Percentiles rank a stretch among this genome's conserved stretches.
Conservation (phyloP, 2,888 invertebrate species). For the Cyclophora albipunctata region DNA sequence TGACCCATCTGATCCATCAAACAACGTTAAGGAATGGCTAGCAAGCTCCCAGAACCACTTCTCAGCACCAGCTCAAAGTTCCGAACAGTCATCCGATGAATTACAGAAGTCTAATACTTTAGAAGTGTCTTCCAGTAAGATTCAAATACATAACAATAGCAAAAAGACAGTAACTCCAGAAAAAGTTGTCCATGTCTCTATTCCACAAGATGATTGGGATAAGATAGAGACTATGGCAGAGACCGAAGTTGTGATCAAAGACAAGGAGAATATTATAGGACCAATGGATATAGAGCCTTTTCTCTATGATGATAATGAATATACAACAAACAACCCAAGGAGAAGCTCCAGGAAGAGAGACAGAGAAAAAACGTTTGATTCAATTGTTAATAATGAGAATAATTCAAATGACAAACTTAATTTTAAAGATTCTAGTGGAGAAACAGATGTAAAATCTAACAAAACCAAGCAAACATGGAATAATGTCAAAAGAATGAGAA, state of each 20-base stretch:
- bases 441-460: slow-evolving; percentile 35
- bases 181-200: slow-evolving; percentile 33
- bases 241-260: slow-evolving; percentile 27
- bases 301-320: slow-evolving; percentile 40
- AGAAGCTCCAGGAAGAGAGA: slow-evolving; percentile 56
- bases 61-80: slow-evolving; percentile 41
- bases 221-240: slow-evolving; percentile 56
- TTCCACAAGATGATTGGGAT: slow-evolving; percentile 60
- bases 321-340: slow-evolving; percentile 43
- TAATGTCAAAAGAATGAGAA: slow-evolving; percentile 64
- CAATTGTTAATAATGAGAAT: slow-evolving; percentile 16
- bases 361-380: slow-evolving; percentile 22
- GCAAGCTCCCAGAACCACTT: slow-evolving; percentile 60
- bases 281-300: slow-evolving; percentile 49
- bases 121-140: slow-evolving; percentile 39
- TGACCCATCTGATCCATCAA: slow-evolving; percentile 35
- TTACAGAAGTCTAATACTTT: slow-evolving; percentile 20
- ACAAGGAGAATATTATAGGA: slow-evolving; percentile 39
- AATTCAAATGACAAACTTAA: slow-evolving; percentile 29
- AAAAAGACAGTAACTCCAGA: slow-evolving; percentile 29
- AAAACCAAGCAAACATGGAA: slow-evolving; percentile 53
- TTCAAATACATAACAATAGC: slow-evolving; percentile 41
- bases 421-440: slow-evolving; percentile 33
- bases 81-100: slow-evolving; percentile 38
- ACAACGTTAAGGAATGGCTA: slow-evolving; percentile 59